Evolutionary conservation across 1,140 invertebrate genomes (phyloP), one percentile per base, ranked within the genome.

Genomic region (Zaprionus davidi): DNA sequence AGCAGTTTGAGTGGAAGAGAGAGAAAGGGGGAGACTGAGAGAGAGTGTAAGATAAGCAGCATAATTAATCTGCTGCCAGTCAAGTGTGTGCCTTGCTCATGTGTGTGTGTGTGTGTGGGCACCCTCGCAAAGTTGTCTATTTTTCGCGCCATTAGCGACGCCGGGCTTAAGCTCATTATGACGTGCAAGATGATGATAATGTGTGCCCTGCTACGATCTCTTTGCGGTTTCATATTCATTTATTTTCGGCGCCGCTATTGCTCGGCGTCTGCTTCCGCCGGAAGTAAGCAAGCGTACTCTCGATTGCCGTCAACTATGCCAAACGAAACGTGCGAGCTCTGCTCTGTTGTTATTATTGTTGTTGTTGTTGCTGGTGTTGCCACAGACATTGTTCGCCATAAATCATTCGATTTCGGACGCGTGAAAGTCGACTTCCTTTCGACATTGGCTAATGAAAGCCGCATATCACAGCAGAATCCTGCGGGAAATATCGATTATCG

Each of bases 331-430:
- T 28, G 13, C 51, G 26, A 20, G 13, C 31, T 20, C 11, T 62
- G 46, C 28, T 28, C 28, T 57, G 41, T 51, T 66, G 65, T 79
- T 86, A 9, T 31, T 65, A 24, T 13, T 41, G 53, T 36, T 31
- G 34, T 44, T 70, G 59, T 44, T 67, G 68, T 79, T 86, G 55
- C 68, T 79, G 60, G 66, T 76, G 38, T 56, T 71, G 56, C 28
- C 59, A 20, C 60, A 58, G 60, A 56, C 74, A 72, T 76, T 60
- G 74, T 66, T 49, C 64, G 49, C 59, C 83, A 79, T 87, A 87
- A 87, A 87, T 87, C 83, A 87, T 87, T 83, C 59, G 83, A 88
- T 80, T 74, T 78, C 67, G 70, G 44, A 41, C 68, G 73, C 73
- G 73, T 76, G 60, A 76, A 76, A 86, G 66, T 83, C 70, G 63